Percentiles rank a stretch among this genome's conserved stretches.
Conservation (phyloP, 2,113 vertebrate species). For the Alectura lathami region DNA sequence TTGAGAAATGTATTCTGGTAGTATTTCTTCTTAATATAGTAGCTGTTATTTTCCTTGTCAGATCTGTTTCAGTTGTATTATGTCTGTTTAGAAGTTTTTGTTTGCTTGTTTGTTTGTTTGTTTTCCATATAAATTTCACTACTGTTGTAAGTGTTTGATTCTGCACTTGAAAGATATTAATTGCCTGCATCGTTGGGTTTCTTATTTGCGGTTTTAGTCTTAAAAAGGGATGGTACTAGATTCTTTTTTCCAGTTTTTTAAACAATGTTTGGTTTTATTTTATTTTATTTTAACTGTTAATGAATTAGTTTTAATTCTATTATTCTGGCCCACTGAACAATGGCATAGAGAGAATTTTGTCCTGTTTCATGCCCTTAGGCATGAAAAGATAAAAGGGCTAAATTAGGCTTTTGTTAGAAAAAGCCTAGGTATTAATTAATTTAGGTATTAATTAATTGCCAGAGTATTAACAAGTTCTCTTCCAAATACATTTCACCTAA, state of each 20-base stretch:
- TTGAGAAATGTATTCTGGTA: not conserved
- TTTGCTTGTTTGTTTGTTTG: not conserved
- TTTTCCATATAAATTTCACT: not conserved
- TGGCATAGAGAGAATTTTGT: not conserved
- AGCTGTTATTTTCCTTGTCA: not conserved
- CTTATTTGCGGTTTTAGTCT: not conserved
- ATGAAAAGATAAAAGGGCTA: not conserved
- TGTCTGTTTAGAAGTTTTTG: not conserved
- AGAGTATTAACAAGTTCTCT: not conserved
- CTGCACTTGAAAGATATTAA: not conserved
- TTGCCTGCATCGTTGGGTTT: not conserved
- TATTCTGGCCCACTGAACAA: not conserved
- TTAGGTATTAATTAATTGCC: too few species aligned
- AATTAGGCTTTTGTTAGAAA: not conserved
- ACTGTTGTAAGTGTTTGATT: not conserved
- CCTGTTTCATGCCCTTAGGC: not conserved
- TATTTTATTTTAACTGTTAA: conserved; percentile 1
- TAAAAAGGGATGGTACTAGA: not conserved
- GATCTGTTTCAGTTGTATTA: not conserved
- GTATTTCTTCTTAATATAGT: not conserved
- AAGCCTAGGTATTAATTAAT: not conserved
- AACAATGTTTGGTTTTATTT: not conserved
- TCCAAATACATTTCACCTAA: not conserved
- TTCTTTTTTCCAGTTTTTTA: not conserved
- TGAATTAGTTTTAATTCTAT: not conserved